Conservation (phyloP, 2,113 vertebrate species). For the Takifugu flavidus region DNA sequence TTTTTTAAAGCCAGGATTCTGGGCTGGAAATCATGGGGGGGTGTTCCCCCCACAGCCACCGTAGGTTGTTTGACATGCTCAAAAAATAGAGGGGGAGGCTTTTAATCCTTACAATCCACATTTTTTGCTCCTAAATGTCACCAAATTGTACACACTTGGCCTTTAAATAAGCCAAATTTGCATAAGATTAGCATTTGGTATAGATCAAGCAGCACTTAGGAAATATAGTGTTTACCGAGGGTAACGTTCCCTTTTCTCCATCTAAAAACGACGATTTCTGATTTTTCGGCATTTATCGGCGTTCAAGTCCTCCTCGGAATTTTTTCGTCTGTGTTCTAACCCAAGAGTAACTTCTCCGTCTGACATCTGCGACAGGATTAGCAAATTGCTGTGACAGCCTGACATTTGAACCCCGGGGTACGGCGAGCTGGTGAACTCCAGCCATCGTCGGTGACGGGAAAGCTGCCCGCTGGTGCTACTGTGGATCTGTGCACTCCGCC, state of each 20-base stretch:
- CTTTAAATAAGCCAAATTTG: no score
- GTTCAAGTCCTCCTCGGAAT: no score
- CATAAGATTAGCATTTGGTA: no score
- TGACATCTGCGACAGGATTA: slow-evolving; percentile 49
- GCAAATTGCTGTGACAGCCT: slow-evolving; percentile 59
- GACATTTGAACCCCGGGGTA: slow-evolving; percentile 64
- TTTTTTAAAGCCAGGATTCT: no score
- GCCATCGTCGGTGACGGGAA: slow-evolving; percentile 34
- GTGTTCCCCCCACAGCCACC: no score
- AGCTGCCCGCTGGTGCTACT: slow-evolving; percentile 53
- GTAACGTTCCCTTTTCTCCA: not conserved
- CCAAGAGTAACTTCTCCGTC: slow-evolving; percentile 36
- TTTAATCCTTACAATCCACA: no score
- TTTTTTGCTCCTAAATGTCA: no score
- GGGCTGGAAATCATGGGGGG: no score
- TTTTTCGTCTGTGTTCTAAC: not conserved
- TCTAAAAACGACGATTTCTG: not conserved
- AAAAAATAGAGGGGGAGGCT: no score
- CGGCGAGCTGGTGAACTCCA: slow-evolving; percentile 40
- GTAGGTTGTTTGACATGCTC: no score
- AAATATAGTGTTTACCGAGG: not conserved
- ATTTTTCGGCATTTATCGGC: no score
- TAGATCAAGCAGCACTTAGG: not conserved
- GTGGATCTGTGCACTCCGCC: slow-evolving; percentile 46
- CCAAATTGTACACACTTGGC: no score